Base-by-base conservation (phyloP, 2,797 vertebrate species). In the Emys orbicularis region DNA sequence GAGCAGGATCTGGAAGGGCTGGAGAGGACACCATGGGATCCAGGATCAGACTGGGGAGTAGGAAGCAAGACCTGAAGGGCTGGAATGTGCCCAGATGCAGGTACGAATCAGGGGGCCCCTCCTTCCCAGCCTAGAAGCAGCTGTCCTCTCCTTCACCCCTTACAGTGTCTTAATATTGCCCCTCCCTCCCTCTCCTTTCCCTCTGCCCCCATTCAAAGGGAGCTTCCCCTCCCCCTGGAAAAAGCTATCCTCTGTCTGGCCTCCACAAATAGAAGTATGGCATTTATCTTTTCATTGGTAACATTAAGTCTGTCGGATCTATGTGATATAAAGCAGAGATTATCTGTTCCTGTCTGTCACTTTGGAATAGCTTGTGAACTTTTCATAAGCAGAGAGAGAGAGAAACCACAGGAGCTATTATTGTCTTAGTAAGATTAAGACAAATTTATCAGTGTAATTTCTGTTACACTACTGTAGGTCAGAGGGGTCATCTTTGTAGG, bases 321-420 rank as follows among this genome's bases (percentile, higher is more conserved):
- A 89, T 89, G 88, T 95, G 96, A 97, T 96, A 95, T 95, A 97
- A 97, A 84, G 27, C 86, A 92, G 83, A 95, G 74, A 97, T 96
- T 95, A 97, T 96, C 95, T 96, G 87, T 96, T 94, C 86, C 83
- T 92, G 89, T 84, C 93, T 88, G 87, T 95, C 92, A 95, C 92
- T 96, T 96, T 94, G 94, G 59, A 79, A 84, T 95, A 97, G 96
- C 59, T 96, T 90, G 87, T 86, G 94, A 96, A 97, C 90, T 96
- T 97, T 90, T 95, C 90, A 93, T 96, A 95, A 96, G 95, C 95
- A 92, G 83, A 92, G 90, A 84, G 93, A 86, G 95, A 96, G 92
- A 97, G 92, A 97, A 94, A 96, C 95, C 95, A 94, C 56, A 93
- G 59, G 12, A 93, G 52, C 89, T 93, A 92, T 96, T 96, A 97